phyloP scores from a whole-genome alignment of 1,140 invertebrate species.

The Nephila pilipes region DNA sequence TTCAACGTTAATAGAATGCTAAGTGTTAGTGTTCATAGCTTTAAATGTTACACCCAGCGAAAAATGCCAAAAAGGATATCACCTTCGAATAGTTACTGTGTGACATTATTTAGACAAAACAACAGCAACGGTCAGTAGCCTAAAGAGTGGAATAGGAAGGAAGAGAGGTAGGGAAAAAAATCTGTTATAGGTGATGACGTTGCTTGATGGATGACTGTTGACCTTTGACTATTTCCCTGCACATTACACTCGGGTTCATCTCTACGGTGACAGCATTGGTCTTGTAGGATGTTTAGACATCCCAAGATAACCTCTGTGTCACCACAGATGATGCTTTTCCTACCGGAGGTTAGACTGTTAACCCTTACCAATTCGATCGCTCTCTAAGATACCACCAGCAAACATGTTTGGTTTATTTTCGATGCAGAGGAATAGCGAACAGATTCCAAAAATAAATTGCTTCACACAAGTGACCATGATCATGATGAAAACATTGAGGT shows the following conservation, averaged over 20 bases:
- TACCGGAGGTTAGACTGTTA: not conserved
- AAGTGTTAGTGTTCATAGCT: no score
- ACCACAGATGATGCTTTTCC: conserved; percentile 1
- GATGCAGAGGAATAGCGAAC: no score
- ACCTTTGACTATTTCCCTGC: conserved; percentile 44
- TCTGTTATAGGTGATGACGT: conserved; percentile 58
- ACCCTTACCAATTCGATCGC: not conserved
- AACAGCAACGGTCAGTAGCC: not conserved
- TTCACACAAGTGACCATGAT: no score
- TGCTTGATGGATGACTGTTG: conserved; percentile 58
- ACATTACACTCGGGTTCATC: conserved; percentile 48
- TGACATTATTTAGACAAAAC: not conserved
- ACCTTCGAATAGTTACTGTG: not conserved
- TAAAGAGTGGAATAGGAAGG: not conserved
- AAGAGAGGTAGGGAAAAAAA: not conserved
- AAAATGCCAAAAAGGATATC: not conserved
- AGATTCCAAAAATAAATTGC: no score
- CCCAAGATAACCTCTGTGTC: conserved; percentile 43
- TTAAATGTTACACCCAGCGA: no score
- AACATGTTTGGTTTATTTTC: no score
- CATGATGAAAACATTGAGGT: no score
- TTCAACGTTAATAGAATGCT: no score
- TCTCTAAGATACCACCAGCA: not conserved
- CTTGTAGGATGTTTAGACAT: conserved; percentile 42
- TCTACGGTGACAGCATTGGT: conserved; percentile 17